phyloP scores from a whole-genome alignment of 2,888 invertebrate species.

The Cryptus viduatorius region DNA sequence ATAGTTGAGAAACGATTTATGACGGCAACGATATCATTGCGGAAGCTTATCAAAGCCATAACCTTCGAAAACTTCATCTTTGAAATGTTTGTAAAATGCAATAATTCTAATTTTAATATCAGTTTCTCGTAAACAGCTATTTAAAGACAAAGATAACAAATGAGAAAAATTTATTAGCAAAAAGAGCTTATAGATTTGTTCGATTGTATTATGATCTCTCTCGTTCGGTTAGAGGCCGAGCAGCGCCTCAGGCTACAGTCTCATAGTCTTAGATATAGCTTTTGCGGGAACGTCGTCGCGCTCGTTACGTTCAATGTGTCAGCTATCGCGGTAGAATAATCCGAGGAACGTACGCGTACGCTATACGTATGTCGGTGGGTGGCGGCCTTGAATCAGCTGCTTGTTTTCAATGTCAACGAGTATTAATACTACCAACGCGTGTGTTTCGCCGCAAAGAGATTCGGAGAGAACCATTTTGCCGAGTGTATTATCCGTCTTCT shows the following conservation, averaged over 20 bases:
- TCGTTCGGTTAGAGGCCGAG: conserved; percentile 8
- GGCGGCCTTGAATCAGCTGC: conserved; percentile 80
- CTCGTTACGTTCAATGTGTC: conserved; percentile 70
- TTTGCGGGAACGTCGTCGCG: conserved; percentile 29
- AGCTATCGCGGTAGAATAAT: conserved; percentile 64
- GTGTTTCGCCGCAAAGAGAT: conserved; percentile 49
- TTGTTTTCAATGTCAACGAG: conserved; percentile 78
- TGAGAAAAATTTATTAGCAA: neutral
- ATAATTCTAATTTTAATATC: neutral
- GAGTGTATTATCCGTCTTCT: neutral
- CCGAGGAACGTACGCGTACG: conserved; percentile 52
- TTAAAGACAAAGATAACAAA: too few relatives aligned
- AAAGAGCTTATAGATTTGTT: neutral
- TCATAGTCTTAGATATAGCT: conserved; percentile 21
- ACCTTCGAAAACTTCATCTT: too few relatives aligned
- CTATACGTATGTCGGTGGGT: conserved; percentile 66
- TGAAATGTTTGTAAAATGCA: too few relatives aligned
- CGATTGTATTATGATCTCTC: neutral
- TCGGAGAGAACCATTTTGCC: conserved; percentile 40
- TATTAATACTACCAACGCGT: conserved; percentile 72
- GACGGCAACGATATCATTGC: neutral
- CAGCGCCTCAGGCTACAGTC: conserved; percentile 7
- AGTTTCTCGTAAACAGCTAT: neutral
- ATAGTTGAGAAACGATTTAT: neutral
- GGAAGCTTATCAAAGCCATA: too few relatives aligned